Conservation (phyloP, 2,797 vertebrate species). For the Neoniphon sammara region DNA sequence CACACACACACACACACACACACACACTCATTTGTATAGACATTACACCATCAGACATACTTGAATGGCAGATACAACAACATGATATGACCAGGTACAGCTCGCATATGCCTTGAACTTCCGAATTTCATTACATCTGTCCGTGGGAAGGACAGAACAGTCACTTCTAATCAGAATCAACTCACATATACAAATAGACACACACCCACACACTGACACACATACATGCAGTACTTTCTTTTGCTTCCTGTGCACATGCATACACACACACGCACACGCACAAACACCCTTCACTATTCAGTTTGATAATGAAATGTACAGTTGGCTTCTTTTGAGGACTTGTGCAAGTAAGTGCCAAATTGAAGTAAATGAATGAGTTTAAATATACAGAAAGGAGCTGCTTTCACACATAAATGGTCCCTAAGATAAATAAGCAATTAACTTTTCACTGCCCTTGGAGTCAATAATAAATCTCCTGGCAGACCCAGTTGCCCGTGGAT, state of each 20-base stretch:
- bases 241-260: constrained; percentile 18
- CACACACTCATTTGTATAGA: background rate
- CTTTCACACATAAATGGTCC: background rate
- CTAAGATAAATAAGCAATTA: background rate
- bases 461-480: background rate
- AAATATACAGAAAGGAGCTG: background rate
- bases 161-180: constrained; percentile 63
- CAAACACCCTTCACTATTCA: background rate
- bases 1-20: background rate
- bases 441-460: background rate
- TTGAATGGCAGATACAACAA: background rate
- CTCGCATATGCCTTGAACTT: constrained; percentile 32
- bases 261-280: background rate
- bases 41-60: background rate
- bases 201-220: constrained; percentile 54
- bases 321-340: background rate
- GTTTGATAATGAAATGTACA: background rate
- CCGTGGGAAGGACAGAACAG: constrained; percentile 47
- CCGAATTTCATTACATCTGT: constrained; percentile 67
- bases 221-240: constrained; percentile 9
- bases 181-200: constrained; percentile 33
- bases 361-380: constrained; percentile 3
- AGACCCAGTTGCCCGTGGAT: too few relatives aligned
- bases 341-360: constrained; percentile 39
- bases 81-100: constrained; percentile 23